Percentiles rank a stretch among this genome's conserved stretches.
Conservation (phyloP, 2,797 vertebrate species). For the Rhinichthys osculus region DNA sequence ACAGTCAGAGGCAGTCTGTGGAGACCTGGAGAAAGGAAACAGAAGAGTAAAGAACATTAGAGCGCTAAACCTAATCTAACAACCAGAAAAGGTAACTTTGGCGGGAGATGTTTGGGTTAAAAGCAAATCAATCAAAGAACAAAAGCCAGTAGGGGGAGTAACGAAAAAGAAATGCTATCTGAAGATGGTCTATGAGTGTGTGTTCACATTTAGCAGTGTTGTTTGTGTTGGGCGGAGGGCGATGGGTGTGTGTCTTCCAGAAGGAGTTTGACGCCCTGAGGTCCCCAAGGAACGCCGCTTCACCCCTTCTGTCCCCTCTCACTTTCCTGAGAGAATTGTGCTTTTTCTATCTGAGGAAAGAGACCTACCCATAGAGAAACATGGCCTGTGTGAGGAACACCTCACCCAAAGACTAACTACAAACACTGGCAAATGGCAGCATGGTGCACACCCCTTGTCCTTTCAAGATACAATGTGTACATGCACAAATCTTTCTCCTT, state of each 20-base stretch:
- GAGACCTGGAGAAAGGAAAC: conserved; percentile 80
- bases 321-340: conserved; percentile 85
- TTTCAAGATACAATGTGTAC: conserved; percentile 34
- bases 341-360: conserved; percentile 87
- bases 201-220: conserved; percentile 56
- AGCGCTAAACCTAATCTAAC: neutral
- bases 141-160: conserved; percentile 69
- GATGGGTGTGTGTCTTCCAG: conserved; percentile 60
- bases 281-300: conserved; percentile 70
- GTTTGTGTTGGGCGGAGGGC: conserved; percentile 80
- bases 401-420: conserved; percentile 51
- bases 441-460: conserved; percentile 31
- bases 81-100: conserved; percentile 45
- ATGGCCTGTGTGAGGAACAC: conserved; percentile 72
- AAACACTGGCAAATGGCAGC: conserved; percentile 57
- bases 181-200: conserved; percentile 69
- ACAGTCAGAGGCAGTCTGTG: conserved; percentile 88
- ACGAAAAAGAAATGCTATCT: conserved; percentile 76
- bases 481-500: conserved; percentile 24
- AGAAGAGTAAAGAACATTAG: conserved; percentile 28
- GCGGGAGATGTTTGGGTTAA: conserved; percentile 51
- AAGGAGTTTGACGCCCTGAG: conserved; percentile 71
- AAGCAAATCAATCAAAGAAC: conserved; percentile 69
- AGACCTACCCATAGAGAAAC: conserved; percentile 80
- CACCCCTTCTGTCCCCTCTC: conserved; percentile 78